Conservation (phyloP, 2,797 vertebrate species). For the Ctenosaura bakeri region DNA sequence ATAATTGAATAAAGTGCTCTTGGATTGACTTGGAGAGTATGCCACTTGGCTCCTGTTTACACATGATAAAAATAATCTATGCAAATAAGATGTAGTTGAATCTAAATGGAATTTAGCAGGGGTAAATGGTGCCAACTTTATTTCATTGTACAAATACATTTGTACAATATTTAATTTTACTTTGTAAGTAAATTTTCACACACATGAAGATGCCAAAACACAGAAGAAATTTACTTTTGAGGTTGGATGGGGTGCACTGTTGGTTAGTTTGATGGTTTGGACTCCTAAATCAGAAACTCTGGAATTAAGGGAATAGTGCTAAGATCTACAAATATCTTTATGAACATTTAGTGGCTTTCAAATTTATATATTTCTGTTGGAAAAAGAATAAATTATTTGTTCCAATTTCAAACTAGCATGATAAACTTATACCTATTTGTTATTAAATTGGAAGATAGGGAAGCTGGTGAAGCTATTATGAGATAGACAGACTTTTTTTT, state of each 20-base stretch:
- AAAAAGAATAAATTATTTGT: background rate
- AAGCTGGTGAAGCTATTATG: background rate
- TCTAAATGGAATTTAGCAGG: slow-evolving; percentile 69
- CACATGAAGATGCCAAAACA: slow-evolving; percentile 38
- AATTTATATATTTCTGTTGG: background rate
- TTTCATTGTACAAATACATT: slow-evolving; percentile 70
- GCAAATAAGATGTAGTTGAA: slow-evolving; percentile 72
- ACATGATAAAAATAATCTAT: slow-evolving; percentile 78
- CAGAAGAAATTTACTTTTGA: slow-evolving; percentile 26
- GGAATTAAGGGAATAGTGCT: background rate
- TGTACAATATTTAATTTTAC: slow-evolving; percentile 29
- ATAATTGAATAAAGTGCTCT: slow-evolving; percentile 68
- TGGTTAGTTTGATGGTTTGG: slow-evolving; percentile 43
- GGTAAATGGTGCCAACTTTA: slow-evolving; percentile 62
- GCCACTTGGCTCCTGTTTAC: slow-evolving; percentile 61
- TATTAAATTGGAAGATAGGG: background rate
- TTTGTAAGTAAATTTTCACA: slow-evolving; percentile 26
- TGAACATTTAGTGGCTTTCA: background rate
- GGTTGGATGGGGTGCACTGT: background rate
- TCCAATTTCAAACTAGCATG: background rate
- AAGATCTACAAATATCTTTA: slow-evolving; percentile 12
- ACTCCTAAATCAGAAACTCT: slow-evolving; percentile 17
- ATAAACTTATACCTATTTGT: no score
- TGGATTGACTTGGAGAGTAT: slow-evolving; percentile 57
- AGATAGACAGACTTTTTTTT: background rate